Evolutionary conservation across 2,797 vertebrate species (phyloP).

Genomic region (Alosa sapidissima): DNA sequence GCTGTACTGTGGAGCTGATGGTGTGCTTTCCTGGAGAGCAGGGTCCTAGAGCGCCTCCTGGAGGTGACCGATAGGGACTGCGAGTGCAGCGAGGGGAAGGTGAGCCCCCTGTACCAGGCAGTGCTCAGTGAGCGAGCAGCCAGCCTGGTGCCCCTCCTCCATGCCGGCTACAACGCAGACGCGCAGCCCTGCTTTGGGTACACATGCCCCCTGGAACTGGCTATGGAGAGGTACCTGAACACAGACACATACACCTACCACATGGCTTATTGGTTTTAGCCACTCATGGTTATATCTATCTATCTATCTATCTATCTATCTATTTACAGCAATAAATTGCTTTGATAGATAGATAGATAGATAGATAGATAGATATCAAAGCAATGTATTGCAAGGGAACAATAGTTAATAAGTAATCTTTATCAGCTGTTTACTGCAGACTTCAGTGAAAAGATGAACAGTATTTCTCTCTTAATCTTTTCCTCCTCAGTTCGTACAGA

Average conservation of each 20-base stretch:
- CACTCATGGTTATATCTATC: background rate
- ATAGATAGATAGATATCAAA: background rate
- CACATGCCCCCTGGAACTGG: slow-evolving; percentile 73
- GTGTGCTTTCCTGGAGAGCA: background rate
- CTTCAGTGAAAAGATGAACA: background rate
- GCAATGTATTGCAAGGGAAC: background rate
- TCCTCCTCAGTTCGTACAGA: slow-evolving; percentile 27
- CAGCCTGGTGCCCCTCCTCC: slow-evolving; percentile 76
- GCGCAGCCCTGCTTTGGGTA: slow-evolving; percentile 83
- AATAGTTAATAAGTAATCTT: background rate
- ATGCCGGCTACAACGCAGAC: slow-evolving; percentile 82
- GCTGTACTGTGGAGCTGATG: background rate
- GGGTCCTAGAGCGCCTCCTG: slow-evolving; percentile 78
- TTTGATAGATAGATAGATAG: no score
- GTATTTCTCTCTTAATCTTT: slow-evolving; percentile 25
- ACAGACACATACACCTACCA: background rate
- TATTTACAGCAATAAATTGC: no score
- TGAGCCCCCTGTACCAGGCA: slow-evolving; percentile 89
- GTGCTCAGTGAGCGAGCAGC: slow-evolving; percentile 69
- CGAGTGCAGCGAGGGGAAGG: slow-evolving; percentile 73
- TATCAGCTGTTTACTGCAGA: background rate
- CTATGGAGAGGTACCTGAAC: slow-evolving; percentile 22
- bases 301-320: no score
- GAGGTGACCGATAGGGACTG: slow-evolving; percentile 77
- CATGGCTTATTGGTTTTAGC: background rate